Evolutionary conservation across 1,140 invertebrate species (phyloP), one percentile per base, ranked within the genome.

Genomic region (Calycopis cecrops): DNA sequence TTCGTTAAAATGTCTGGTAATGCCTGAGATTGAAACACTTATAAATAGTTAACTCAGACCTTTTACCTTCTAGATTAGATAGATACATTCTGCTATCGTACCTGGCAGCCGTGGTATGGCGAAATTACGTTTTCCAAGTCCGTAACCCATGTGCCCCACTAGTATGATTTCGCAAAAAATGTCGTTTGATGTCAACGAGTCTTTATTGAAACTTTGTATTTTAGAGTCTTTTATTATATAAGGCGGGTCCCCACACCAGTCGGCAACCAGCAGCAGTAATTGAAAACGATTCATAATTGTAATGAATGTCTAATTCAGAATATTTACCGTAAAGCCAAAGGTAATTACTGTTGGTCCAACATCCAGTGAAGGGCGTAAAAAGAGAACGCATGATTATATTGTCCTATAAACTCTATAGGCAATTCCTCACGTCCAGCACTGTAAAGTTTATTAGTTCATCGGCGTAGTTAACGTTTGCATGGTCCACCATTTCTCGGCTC

Each of bases 341-440:
- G 11, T 17, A 50, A 21, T 50, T 16, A 50, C 48, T 35, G 0
- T n/a, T 50, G 48, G 14, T 50, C 34, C 6, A 14, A 10, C 6
- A 50, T 28, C 14, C 28, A 35, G 14, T 50, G 48, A 4, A 50
- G 14, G 14, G 48, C 10, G 6, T 35, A 50, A 35, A 50, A 50
- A 8, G 48, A 50, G 34, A 50, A 50, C n/a, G 12, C 48, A 12
- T 50, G 48, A n/a, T 34, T 14, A 28, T 34, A 50, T 6, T 35
- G 11, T 33, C 34, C 34, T n/a, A 16, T 9, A 33, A 35, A 33
- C 10, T 50, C 21, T n/a, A 35, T 12, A 9, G 48, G 28, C 33
- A 50, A 35, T 9, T 50, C 48, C 1, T 50, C 8, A 50, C 35
- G 16, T 50, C 48, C 9, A 50, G 8, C 3, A 50, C 12, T 12